These are phyloP conservation scores for Geophilus truncorum DNA, from an alignment of 2,888 invertebrate genomes.

Conservation along the genomic window DNA sequence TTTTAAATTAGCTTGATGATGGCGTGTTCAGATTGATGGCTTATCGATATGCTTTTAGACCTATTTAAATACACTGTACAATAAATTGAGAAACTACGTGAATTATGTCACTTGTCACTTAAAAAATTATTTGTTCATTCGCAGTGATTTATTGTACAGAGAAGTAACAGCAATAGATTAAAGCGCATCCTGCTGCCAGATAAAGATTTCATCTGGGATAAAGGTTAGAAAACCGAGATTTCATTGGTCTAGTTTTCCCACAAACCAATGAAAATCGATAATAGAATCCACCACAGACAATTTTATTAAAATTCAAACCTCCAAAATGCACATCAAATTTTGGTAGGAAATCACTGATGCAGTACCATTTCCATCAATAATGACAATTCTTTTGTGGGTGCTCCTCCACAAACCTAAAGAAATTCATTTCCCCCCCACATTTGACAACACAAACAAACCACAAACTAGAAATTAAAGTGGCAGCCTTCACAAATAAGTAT, in stretches of 20 bases:
- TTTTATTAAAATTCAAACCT: no score
- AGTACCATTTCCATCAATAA: no score
- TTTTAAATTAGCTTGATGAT: neutral
- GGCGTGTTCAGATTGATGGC: neutral
- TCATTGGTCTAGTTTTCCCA: neutral
- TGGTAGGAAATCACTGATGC: no score
- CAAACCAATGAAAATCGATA: neutral
- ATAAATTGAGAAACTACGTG: neutral
- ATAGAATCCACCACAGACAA: neutral
- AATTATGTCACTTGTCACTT: neutral
- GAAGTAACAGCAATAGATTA: neutral
- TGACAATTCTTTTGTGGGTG: no score
- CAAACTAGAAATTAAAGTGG: no score
- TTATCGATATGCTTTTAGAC: neutral
- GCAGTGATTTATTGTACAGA: neutral
- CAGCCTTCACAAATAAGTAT: no score
- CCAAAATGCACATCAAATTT: no score
- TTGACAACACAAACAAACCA: no score
- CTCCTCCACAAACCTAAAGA: no score
- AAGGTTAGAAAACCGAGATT: neutral
- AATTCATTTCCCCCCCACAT: no score
- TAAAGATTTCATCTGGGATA: neutral
- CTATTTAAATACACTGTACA: neutral
- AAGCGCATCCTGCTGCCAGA: neutral
- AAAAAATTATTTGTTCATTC: neutral